A percentile compares a stretch with the other conserved stretches of the same genome.
Conservation (phyloP, 2,797 vertebrate genomes). For the Telmatherina bonti region DNA sequence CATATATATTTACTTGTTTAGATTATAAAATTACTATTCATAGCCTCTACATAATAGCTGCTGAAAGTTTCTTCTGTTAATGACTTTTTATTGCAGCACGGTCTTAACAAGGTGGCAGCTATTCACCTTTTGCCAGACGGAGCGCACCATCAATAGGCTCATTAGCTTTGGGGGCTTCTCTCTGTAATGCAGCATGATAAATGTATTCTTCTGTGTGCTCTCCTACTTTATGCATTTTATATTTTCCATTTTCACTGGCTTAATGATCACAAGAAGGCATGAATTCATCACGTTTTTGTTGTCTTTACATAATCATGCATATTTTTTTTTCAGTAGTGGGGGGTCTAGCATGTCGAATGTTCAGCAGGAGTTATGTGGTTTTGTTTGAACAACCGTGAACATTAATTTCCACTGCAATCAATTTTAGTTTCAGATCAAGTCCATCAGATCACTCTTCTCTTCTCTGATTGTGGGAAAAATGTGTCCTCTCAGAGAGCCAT, state of each 20-base stretch:
- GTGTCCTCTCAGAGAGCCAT: slow-evolving; percentile 22
- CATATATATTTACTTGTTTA: too few relatives aligned
- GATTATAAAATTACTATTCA: too few relatives aligned
- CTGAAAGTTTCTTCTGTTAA: slow-evolving; percentile 24
- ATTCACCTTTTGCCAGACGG: slow-evolving; percentile 30
- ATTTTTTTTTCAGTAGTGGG: background rate
- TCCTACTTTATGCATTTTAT: slow-evolving; percentile 46
- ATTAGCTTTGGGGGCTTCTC: slow-evolving; percentile 76
- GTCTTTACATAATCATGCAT: slow-evolving; percentile 26
- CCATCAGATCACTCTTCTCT: slow-evolving; percentile 35
- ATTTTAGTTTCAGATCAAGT: slow-evolving; percentile 17
- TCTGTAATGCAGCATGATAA: slow-evolving; percentile 48
- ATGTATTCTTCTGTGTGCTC: slow-evolving; percentile 43
- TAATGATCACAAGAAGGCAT: slow-evolving; percentile 58
- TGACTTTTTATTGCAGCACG: slow-evolving; percentile 20
- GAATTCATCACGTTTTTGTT: slow-evolving; percentile 48
- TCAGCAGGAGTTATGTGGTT: slow-evolving; percentile 15
- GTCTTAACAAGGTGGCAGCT: slow-evolving; percentile 39
- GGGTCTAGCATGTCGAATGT: slow-evolving; percentile 32
- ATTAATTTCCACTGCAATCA: slow-evolving; percentile 43
- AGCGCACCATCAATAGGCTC: slow-evolving; percentile 41
- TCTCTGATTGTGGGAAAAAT: slow-evolving; percentile 41
- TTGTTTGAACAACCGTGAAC: slow-evolving; percentile 22
- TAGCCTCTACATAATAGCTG: too few relatives aligned
- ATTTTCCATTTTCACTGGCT: slow-evolving; percentile 35